Conservation (phyloP, 92 coral and sea anemone species). For the Diadumene lineata region DNA sequence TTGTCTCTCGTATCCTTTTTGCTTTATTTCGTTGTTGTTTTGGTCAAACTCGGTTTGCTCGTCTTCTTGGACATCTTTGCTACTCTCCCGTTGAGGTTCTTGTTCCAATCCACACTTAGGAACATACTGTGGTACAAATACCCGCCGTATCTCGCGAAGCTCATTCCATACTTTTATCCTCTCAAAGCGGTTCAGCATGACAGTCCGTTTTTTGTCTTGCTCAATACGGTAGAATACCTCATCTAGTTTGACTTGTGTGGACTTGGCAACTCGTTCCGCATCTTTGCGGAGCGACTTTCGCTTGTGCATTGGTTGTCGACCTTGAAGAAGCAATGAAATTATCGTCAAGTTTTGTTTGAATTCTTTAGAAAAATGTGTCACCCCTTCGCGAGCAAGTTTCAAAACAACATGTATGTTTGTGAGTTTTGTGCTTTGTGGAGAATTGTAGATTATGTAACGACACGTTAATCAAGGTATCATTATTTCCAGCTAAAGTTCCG, state of each 20-base stretch:
- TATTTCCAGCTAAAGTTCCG: too few species aligned
- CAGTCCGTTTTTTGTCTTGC: conserved; percentile 34
- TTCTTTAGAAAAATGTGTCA: background rate
- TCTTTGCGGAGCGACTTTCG: conserved; percentile 27
- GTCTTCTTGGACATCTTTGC: background rate
- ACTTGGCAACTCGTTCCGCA: conserved; percentile 33
- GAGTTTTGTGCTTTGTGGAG: too few species aligned
- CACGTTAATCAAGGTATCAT: too few species aligned
- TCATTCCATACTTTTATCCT: conserved; percentile 42
- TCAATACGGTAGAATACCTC: conserved; percentile 44
- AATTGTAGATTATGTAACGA: too few species aligned
- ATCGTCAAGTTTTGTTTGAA: background rate
- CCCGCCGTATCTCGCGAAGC: conserved; percentile 39
- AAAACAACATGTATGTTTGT: too few species aligned
- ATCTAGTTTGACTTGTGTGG: conserved; percentile 42
- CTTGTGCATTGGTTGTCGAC: conserved; percentile 7
- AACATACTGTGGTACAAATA: conserved; percentile 48
- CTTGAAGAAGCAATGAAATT: too few species aligned
- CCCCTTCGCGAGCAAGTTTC: background rate
- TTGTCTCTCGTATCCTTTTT: background rate
- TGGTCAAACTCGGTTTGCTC: background rate
- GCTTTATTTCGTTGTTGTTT: background rate
- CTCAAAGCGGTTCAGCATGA: conserved; percentile 27
- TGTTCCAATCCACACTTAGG: background rate
- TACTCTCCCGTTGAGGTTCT: background rate